phyloP scores from a whole-genome alignment of 2,797 vertebrate genomes.

The Rhinichthys osculus region DNA sequence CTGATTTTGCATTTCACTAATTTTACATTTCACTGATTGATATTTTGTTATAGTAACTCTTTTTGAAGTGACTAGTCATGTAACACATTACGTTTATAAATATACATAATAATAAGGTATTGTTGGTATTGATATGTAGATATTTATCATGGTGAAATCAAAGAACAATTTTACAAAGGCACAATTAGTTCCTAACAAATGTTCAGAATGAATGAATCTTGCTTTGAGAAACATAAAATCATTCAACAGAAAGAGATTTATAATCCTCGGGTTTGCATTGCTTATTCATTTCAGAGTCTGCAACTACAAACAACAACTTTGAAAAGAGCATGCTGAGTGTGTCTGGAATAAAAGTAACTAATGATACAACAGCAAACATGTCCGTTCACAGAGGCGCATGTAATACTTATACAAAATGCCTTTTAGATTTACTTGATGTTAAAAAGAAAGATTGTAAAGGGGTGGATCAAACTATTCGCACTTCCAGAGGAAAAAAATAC shows the following conservation, averaged over 20 bases:
- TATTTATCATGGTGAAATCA: constrained; percentile 1
- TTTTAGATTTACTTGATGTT: background rate
- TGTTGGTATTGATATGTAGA: background rate
- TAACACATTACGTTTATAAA: too few species aligned
- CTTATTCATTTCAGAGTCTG: background rate
- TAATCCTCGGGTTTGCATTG: background rate
- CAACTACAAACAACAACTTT: background rate
- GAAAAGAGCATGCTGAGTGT: background rate
- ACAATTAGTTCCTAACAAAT: background rate
- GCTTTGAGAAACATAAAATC: background rate
- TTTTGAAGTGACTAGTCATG: too few species aligned
- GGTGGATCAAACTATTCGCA: constrained; percentile 11
- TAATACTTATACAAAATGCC: background rate
- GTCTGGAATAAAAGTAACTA: constrained; percentile 6
- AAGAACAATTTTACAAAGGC: background rate
- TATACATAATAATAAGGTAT: too few species aligned
- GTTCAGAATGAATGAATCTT: constrained; percentile 12
- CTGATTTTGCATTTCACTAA: too few species aligned
- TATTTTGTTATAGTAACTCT: too few species aligned
- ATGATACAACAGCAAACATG: constrained; percentile 18
- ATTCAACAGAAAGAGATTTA: constrained; percentile 1
- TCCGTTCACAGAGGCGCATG: background rate
- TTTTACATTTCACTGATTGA: too few species aligned
- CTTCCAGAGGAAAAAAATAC: background rate
- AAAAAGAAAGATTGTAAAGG: background rate